Evolutionary conservation across 2,888 invertebrate species (phyloP), one percentile per base, ranked within the genome.

Genomic region (Lithophane ornitopus): DNA sequence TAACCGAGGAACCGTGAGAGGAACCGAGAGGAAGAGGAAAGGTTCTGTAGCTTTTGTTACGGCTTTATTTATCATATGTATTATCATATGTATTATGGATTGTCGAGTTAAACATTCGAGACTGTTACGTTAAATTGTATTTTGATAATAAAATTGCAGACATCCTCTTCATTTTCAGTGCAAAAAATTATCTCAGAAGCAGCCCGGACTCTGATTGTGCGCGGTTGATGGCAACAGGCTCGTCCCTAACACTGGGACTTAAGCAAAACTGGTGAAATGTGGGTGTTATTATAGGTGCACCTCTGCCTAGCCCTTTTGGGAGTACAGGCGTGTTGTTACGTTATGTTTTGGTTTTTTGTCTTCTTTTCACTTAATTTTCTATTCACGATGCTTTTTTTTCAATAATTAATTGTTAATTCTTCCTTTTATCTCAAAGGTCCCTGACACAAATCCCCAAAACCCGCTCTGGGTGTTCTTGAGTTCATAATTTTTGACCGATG

Each of bases 401-500:
- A 52, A n/a, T 52, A 11, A 52, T n/a, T 52, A 22, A 22, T 22
- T 52, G 52, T n/a, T 11, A 54, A 11, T 54, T 28, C 1, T 49
- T n/a, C n/a, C 16, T 49, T 19, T 28, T 49, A 41, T 28, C 9
- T 2, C 14, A 39, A 39, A 59, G 62, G 56, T 59, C 67, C 52
- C 72, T 58, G 65, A 83, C 61, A 8, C 44, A 6, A 59, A 80
- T 56, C 49, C 58, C 54, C 16, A 59, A 12, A 46, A 19, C 66
- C 82, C 87, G 26, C 86, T 81, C 79, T 91, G 92, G 91, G 91
- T 91, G 91, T 91, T 87, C 89, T 82, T 65, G 39, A 78, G 68
- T 79, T 84, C 88, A 89, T 92, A 92, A 90, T 87, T 89, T 85
- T 80, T 79, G 82, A 80, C 77, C 80, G 70, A 85, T 78, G 73